phyloP scores from a whole-genome alignment of 2,113 vertebrate species.

The Lonchura striata region DNA sequence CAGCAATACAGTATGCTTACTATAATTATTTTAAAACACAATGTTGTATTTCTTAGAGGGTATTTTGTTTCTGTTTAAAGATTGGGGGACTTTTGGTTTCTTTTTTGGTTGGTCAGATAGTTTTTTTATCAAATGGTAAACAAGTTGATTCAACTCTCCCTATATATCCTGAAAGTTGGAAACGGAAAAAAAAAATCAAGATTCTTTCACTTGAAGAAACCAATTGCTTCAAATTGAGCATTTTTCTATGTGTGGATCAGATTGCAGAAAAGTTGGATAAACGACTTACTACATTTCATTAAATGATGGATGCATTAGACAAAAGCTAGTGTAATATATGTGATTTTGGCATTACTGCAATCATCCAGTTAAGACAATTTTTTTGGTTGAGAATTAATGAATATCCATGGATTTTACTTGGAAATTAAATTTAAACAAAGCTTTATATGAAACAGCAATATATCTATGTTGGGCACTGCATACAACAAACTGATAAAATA shows the following conservation, averaged over 20 bases:
- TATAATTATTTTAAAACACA: neutral
- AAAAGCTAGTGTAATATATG: neutral
- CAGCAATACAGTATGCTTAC: neutral
- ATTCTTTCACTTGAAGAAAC: neutral
- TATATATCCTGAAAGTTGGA: neutral
- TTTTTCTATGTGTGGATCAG: neutral
- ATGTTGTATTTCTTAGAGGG: neutral
- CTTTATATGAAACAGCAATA: neutral
- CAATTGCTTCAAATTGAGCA: neutral
- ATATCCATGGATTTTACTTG: neutral
- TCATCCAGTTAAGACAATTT: neutral
- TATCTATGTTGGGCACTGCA: neutral
- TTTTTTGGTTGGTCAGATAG: neutral
- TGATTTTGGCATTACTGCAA: neutral
- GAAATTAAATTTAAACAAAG: neutral
- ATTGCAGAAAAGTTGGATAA: neutral
- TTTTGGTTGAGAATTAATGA: neutral
- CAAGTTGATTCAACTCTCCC: neutral
- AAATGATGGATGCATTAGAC: neutral
- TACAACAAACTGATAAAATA: neutral
- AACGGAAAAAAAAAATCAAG: neutral
- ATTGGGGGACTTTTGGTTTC: neutral
- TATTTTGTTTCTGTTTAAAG: neutral
- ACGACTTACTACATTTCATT: neutral
- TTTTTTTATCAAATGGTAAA: neutral